Percentiles rank a stretch among this genome's conserved stretches.
These are phyloP conservation scores for Oscheius onirici DNA, from an alignment of 2,888 invertebrate species.

Conservation along the genomic window DNA sequence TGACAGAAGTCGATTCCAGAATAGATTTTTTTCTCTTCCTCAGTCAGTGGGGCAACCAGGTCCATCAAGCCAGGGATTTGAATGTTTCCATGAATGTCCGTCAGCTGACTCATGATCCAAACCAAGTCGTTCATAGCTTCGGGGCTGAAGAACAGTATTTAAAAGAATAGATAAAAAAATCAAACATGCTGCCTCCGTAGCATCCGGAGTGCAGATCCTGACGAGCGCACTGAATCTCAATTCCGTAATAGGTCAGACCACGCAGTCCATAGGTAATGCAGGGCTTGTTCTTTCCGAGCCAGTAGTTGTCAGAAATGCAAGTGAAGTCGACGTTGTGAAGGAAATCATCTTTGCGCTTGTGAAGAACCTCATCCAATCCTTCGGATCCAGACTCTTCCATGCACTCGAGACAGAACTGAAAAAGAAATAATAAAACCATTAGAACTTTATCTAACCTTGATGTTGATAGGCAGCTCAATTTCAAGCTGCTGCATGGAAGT, in stretches of 20 bases:
- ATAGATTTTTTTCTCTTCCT: conserved; percentile 78
- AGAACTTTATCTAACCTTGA: conserved; percentile 73
- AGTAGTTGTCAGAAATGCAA: conserved; percentile 98
- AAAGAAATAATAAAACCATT: background rate
- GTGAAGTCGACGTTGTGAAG: conserved; percentile 85
- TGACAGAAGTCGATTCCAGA: conserved; percentile 86
- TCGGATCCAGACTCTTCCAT: conserved; percentile 98
- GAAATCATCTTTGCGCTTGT: conserved; percentile 70
- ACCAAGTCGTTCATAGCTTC: conserved; percentile 92
- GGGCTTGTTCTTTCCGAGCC: conserved; percentile 95
- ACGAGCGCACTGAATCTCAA: conserved; percentile 81
- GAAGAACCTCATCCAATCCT: conserved; percentile 88
- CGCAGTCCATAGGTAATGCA: conserved; percentile 93
- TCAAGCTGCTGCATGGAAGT: conserved; percentile 84
- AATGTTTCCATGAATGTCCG: conserved; percentile 88
- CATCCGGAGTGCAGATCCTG: conserved; percentile 96
- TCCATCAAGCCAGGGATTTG: conserved; percentile 80
- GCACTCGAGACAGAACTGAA: conserved; percentile 89
- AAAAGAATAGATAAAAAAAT: background rate
- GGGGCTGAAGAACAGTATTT: conserved; percentile 71
- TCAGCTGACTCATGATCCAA: conserved; percentile 84
- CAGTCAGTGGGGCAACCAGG: conserved; percentile 79
- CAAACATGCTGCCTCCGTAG: conserved; percentile 90
- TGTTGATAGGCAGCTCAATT: conserved; percentile 78
- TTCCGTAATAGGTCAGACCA: conserved; percentile 83